A percentile compares a stretch with the other conserved stretches of the same genome.
Evolutionary conservation across 2,797 vertebrate genomes (phyloP).

Genomic region (Gouania willdenowi): DNA sequence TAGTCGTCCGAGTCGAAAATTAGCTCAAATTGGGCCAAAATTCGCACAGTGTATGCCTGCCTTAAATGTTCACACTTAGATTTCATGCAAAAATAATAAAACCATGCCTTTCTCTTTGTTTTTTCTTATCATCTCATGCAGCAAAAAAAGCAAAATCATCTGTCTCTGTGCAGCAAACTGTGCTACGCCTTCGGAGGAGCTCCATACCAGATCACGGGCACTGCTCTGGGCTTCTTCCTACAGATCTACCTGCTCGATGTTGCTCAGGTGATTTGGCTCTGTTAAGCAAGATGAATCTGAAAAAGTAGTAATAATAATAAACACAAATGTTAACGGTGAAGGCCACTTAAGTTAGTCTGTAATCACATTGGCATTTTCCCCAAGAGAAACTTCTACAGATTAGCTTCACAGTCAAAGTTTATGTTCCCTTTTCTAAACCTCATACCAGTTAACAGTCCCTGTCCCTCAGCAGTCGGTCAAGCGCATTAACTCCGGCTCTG

Average conservation of each 20-base stretch:
- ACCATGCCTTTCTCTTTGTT: not conserved
- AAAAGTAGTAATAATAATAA: no score
- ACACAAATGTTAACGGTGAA: no score
- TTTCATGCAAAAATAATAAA: not conserved
- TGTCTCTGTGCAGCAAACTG: constrained; percentile 85
- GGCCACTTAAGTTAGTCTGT: not conserved
- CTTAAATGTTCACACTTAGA: no score
- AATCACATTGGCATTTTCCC: not conserved
- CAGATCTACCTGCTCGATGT: constrained; percentile 94
- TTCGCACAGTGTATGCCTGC: no score
- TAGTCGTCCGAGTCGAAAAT: no score
- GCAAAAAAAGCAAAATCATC: constrained; percentile 52
- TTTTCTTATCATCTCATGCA: constrained; percentile 21
- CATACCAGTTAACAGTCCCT: constrained; percentile 31
- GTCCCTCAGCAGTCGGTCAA: constrained; percentile 7
- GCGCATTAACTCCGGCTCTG: constrained; percentile 26
- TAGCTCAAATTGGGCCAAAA: no score
- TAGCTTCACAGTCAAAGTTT: not conserved
- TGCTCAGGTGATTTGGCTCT: constrained; percentile 79
- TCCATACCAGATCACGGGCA: constrained; percentile 93
- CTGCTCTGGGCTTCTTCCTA: constrained; percentile 90
- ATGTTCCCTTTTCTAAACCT: not conserved
- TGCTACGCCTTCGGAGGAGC: constrained; percentile 90
- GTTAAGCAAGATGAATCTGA: not conserved
- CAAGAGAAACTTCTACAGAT: not conserved